Conservation (phyloP, 2,797 vertebrate genomes). For the Lagorchestes hirsutus region DNA sequence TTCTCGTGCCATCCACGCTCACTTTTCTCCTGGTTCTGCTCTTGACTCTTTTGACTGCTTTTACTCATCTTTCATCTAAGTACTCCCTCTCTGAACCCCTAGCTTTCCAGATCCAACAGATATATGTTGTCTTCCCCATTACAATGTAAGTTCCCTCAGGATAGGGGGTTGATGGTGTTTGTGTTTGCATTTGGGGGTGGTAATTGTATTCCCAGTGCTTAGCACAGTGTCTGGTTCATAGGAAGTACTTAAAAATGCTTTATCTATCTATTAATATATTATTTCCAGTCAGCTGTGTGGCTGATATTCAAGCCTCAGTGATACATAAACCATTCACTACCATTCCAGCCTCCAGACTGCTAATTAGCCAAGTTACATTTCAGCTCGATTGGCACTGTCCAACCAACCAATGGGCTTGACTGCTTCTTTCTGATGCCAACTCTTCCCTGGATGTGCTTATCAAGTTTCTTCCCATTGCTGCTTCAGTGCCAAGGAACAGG, state of each 20-base stretch:
- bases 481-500: not conserved
- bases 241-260: not conserved
- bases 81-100: not conserved
- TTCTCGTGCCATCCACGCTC: not conserved
- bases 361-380: not conserved
- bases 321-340: not conserved
- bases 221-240: not conserved
- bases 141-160: not conserved
- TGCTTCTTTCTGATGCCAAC: not conserved
- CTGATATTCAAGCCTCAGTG: not conserved
- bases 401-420: not conserved
- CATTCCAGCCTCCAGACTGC: not conserved
- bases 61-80: not conserved
- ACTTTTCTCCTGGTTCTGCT: not conserved
- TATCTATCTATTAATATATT: not conserved
- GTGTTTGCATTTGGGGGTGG: not conserved
- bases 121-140: not conserved
- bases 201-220: not conserved
- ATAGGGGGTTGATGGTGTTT: too few relatives aligned
- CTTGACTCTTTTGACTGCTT: not conserved
- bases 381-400: not conserved
- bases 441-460: not conserved
- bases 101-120: not conserved
- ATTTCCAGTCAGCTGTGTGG: not conserved
- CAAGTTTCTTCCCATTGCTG: not conserved